Evolutionary conservation across 2,797 vertebrate genomes (phyloP).

Genomic region (Sorex maritimensis): DNA sequence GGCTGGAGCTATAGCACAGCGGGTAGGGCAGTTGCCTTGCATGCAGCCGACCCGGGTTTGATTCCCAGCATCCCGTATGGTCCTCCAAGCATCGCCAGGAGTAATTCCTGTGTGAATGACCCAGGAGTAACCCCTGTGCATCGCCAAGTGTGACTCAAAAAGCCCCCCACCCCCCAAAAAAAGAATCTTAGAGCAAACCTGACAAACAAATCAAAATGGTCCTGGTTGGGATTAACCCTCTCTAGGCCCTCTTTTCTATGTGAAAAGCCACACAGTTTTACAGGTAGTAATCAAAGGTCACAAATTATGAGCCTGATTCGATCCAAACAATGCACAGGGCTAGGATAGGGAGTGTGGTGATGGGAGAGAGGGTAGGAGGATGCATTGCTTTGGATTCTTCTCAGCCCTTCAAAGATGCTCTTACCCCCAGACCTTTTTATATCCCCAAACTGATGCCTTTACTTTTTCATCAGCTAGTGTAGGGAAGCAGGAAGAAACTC

Average conservation of each 20-base stretch:
- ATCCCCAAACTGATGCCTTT: conserved; percentile 1
- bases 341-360: accelerated
- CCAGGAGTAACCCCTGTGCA: too few relatives aligned
- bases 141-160: too few relatives aligned
- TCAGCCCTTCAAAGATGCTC: conserved; percentile 58
- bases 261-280: not conserved
- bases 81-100: too few relatives aligned
- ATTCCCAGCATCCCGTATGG: too few relatives aligned
- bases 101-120: too few relatives aligned
- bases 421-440: conserved; percentile 54
- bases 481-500: not conserved
- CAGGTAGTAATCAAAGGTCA: conserved; percentile 77
- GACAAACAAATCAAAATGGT: conserved; percentile 22
- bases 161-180: too few relatives aligned
- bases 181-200: not conserved
- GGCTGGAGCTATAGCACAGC: too few relatives aligned
- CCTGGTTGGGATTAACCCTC: conserved; percentile 4
- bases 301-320: conserved; percentile 72
- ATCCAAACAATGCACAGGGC: conserved; percentile 64
- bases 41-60: too few relatives aligned
- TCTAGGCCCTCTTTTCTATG: not conserved
- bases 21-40: too few relatives aligned
- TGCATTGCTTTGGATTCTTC: conserved; percentile 56
- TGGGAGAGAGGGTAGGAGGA: too few relatives aligned
- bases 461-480: conserved; percentile 42